A percentile compares a stretch with the other conserved stretches of the same genome.
Conservation (phyloP, 2,888 invertebrate species). For the Cartodere bifasciata region DNA sequence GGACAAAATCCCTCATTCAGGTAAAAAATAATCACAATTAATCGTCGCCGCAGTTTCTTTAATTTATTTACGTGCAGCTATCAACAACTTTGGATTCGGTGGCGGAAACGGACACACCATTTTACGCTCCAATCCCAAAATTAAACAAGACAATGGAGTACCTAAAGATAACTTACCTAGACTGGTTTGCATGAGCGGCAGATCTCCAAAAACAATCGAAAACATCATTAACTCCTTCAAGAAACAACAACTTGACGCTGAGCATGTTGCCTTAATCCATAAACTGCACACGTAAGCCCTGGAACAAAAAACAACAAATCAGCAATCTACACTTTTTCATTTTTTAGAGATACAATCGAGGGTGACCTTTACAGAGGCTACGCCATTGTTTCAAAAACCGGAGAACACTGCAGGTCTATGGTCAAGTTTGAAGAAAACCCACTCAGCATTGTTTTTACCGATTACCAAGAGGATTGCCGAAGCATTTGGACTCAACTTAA, state of each 20-base stretch:
- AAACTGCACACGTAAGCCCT: slow-evolving; percentile 10
- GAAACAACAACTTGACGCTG: slow-evolving; percentile 46
- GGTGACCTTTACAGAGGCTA: slow-evolving; percentile 9
- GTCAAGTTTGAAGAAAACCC: no score
- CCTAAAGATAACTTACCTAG: slow-evolving; percentile 55
- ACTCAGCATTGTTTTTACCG: no score
- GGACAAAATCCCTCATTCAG: slow-evolving; percentile 22
- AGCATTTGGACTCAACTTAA: no score
- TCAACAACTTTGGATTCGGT: slow-evolving; percentile 89
- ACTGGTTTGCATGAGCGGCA: slow-evolving; percentile 59
- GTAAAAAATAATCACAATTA: background rate
- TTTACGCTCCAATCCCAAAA: slow-evolving; percentile 44
- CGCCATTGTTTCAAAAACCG: slow-evolving; percentile 4
- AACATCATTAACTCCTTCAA: slow-evolving; percentile 48
- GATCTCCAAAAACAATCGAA: slow-evolving; percentile 62
- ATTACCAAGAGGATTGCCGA: no score
- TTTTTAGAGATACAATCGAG: slow-evolving; percentile 7
- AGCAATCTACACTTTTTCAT: no score
- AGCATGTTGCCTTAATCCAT: slow-evolving; percentile 40
- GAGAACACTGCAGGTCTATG: no score
- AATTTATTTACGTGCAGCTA: slow-evolving; percentile 36
- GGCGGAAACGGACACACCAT: slow-evolving; percentile 70
- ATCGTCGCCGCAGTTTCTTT: background rate
- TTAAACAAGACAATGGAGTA: slow-evolving; percentile 47
- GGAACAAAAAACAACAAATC: background rate